phyloP scores from a whole-genome alignment of 1,140 invertebrate species.

The Ruditapes philippinarum region DNA sequence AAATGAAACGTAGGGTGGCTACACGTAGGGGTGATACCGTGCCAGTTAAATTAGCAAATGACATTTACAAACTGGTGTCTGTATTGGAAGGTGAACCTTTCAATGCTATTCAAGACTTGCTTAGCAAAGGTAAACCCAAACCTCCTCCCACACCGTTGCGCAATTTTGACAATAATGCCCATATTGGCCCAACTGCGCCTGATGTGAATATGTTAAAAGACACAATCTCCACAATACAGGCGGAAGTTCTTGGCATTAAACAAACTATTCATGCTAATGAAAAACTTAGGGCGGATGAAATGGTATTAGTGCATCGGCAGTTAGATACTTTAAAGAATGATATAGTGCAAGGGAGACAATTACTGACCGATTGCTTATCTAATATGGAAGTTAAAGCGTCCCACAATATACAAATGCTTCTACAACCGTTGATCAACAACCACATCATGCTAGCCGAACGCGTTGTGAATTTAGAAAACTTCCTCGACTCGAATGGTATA shows the following conservation, averaged over 20 bases:
- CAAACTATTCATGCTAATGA: background rate
- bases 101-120: background rate
- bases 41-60: conserved; percentile 9
- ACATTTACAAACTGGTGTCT: conserved; percentile 2
- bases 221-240: conserved; percentile 9
- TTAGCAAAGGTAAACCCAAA: conserved; percentile 11
- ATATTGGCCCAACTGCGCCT: background rate
- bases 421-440: too few species aligned
- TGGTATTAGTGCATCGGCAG: too few species aligned
- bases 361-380: too few species aligned
- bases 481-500: too few species aligned
- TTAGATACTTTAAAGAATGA: too few species aligned
- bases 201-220: background rate
- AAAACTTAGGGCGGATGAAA: too few species aligned
- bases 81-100: background rate
- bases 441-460: too few species aligned
- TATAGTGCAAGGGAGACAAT: too few species aligned
- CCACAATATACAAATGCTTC: too few species aligned
- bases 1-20: background rate
- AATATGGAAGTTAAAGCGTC: too few species aligned
- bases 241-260: conserved; percentile 1
- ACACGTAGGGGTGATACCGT: background rate
- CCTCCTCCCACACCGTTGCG: too few species aligned
- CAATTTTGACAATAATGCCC: background rate
- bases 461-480: too few species aligned